Evolutionary conservation across 2,888 invertebrate genomes (phyloP), one percentile per base, ranked within the genome.

Genomic region (Volucella bombylans): DNA sequence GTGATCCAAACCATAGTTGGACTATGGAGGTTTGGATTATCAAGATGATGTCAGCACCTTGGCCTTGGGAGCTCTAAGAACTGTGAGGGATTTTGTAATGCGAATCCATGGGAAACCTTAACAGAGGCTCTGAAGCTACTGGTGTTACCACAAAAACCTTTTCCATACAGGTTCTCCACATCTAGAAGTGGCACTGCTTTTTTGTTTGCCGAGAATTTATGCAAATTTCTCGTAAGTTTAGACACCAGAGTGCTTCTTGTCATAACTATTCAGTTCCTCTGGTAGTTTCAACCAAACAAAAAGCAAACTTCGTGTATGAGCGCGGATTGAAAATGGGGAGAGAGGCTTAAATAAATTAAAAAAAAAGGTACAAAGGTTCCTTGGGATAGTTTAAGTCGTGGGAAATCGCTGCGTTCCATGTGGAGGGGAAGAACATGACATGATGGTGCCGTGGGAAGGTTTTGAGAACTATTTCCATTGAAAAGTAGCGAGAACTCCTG

Each of bases 41-140:
- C 74, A 49, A 80, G 83, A 85, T 85, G 71, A 59, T 80, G 80
- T 85, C 72, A 77, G 81, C 85, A 85, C 81, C 81, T 85, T 85
- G 81, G 81, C 85, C 85, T 85, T 85, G 85, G 67, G 62, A 57
- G 52, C 12, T 41, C 49, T 64, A 31, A 6, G 31, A 31, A 31
- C 11, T 9, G 47, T 47, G 11, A 31, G 15, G 65, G 69, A 47
- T 0, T 12, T n/a, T 43, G 38, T 71, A 38, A 9, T 59, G 55
- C 61, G 52, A 52, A 52, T 31, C 55, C 65, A 71, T 82, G 82
- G 54, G 82, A 82, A 82, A 67, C 59, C n/a, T 59, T 18, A 43
- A 47, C 52, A 41, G n/a, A 38, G 49, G 23, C 41, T 67, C 12
- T 8, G 38, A 6, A 6, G 52, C 76, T 76, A 67, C 76, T 43